Base-by-base conservation (phyloP, 2,888 invertebrate species). In the Acanthococcus lagerstroemiae region DNA sequence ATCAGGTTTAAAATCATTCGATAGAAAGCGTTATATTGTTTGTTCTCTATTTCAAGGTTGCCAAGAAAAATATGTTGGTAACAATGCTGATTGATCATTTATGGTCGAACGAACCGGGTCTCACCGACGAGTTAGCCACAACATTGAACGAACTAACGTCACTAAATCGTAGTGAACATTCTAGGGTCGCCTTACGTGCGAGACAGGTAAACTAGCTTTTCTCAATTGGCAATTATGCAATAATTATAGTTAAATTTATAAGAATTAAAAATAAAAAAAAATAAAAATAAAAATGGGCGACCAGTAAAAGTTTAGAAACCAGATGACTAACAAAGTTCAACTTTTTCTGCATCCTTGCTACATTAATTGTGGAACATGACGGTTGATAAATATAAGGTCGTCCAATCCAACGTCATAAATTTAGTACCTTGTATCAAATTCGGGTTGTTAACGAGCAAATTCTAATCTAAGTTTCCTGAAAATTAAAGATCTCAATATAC, bases 91-190 rank as follows among this genome's bases (percentile, higher is more conserved):
- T 96, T 66, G 94, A 95, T 77, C 94, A 94, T 76, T 78, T 95
- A 24, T 93, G 93, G 90, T 86, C 89, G 0, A 93, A 94, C 76
- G 96, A 96, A 75, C 94, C 95, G 0, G 95, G 95, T 0, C 80
- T 97, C 0, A 95, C 95, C 0, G 94, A 94, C 74, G 96, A 97
- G 74, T 76, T 97, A 69, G 88, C 93, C 0, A 84, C 87, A 4
- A 92, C 93, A 0, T 79, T 97, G 24, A 92, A 89, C 72, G 94
- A 96, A 74, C 79, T 97, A 65, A 96, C 96, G 0, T 88, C 90
- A 0, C 79, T 97, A 44, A 94, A 94, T 77, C 84, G 93, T 65
- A 88, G 91, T 2, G 95, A 96, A 74, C 95, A 97, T 77, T 91
- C 95, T 68, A 82, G 94, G 22, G 96, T 94, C 0, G 92, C 93